Percentiles rank a stretch among this genome's conserved stretches.
phyloP scores from a whole-genome alignment of 2,888 invertebrate species.

The Lymantria dispar region DNA sequence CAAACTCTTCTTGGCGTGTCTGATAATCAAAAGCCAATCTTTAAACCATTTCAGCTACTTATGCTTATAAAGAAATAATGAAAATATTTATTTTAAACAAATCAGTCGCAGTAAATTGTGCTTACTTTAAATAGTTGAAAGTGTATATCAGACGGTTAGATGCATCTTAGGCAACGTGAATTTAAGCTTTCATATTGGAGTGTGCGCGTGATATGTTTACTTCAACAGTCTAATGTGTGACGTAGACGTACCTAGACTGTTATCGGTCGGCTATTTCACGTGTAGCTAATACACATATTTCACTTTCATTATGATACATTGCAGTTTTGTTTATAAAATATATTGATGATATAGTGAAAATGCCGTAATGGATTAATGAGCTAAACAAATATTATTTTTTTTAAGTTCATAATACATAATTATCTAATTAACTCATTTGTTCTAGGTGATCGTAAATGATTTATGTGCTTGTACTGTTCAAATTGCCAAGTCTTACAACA shows the following conservation, averaged over 20 bases:
- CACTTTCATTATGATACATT: slow-evolving; percentile 7
- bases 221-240: slow-evolving; percentile 1
- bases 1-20: too few relatives aligned
- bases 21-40: too few relatives aligned
- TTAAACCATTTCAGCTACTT: too few relatives aligned
- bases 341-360: background rate
- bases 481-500: too few relatives aligned
- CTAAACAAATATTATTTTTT: background rate
- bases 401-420: background rate
- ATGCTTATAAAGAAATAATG: too few relatives aligned
- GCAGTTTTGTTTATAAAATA: slow-evolving; percentile 5
- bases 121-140: background rate
- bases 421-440: too few relatives aligned
- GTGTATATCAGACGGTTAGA: slow-evolving; percentile 8
- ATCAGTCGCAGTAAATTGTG: background rate
- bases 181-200: slow-evolving; percentile 30
- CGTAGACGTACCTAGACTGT: too few relatives aligned
- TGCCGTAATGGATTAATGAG: background rate
- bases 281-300: too few relatives aligned
- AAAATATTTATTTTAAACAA: background rate
- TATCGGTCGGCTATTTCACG: too few relatives aligned
- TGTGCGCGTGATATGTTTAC: slow-evolving; percentile 25
- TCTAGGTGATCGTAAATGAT: too few relatives aligned
- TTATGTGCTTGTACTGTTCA: too few relatives aligned
- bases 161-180: slow-evolving; percentile 27